Percentiles rank a stretch among this genome's conserved stretches.
These are phyloP conservation scores for Caenorhabditis sinica DNA, from an alignment of 2,888 invertebrate species.

Conservation along the genomic window DNA sequence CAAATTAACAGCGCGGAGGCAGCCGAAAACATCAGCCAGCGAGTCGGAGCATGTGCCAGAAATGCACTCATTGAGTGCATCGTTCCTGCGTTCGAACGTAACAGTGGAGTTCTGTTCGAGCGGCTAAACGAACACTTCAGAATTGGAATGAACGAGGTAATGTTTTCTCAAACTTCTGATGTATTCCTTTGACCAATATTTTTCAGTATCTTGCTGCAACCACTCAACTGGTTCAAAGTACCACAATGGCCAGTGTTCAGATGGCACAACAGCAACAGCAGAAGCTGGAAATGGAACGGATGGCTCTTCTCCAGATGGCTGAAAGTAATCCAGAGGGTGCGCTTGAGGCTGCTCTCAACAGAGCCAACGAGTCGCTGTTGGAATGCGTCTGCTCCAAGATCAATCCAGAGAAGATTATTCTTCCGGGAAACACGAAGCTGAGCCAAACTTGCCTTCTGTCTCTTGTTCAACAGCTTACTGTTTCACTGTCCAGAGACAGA, in stretches of 20 bases:
- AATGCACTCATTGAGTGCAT: conserved; percentile 59
- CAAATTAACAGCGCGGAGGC: conserved; percentile 7
- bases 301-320: conserved; percentile 33
- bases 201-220: conserved; percentile 48
- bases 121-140: conserved; percentile 94
- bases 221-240: conserved; percentile 50
- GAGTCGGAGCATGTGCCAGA: conserved; percentile 41
- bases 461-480: conserved; percentile 90
- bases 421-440: conserved; percentile 84
- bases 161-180: too few species aligned
- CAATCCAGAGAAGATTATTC: conserved; percentile 88
- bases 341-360: conserved; percentile 88
- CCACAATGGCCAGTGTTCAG: conserved; percentile 48
- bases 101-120: conserved; percentile 88
- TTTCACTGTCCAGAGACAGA: conserved; percentile 74
- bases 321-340: conserved; percentile 52
- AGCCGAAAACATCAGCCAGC: conserved; percentile 56
- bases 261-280: conserved; percentile 52
- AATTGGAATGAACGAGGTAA: conserved; percentile 88
- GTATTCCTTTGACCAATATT: neutral
- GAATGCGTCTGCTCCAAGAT: conserved; percentile 92
- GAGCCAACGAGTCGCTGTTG: conserved; percentile 92
- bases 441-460: conserved; percentile 94
- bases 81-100: conserved; percentile 76
- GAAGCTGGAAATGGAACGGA: conserved; percentile 35